A percentile compares a stretch with the other conserved stretches of the same genome.
These are phyloP conservation scores for Axis porcinus DNA, from an alignment of 2,113 vertebrate genomes.

Conservation along the genomic window DNA sequence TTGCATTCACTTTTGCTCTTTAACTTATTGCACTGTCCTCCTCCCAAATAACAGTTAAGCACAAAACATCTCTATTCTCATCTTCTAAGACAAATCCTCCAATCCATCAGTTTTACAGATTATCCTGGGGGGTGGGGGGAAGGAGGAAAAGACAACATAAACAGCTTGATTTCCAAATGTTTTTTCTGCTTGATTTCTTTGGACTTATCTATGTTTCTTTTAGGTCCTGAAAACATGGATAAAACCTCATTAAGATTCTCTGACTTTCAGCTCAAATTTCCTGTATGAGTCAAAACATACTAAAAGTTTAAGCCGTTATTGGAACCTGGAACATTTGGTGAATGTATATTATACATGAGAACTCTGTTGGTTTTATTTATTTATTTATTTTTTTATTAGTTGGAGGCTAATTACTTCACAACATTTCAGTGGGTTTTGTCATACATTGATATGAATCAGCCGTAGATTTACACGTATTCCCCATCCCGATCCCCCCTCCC, in stretches of 20 bases:
- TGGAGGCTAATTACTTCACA: too few relatives aligned
- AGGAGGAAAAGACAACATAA: not conserved
- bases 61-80: not conserved
- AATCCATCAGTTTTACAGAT: not conserved
- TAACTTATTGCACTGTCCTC: not conserved
- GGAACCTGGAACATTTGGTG: conserved; percentile 8
- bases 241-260: conserved; percentile 47
- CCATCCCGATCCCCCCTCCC: too few relatives aligned
- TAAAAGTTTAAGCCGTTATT: conserved; percentile 48
- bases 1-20: not conserved
- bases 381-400: too few relatives aligned
- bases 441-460: too few relatives aligned
- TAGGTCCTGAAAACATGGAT: conserved; percentile 13
- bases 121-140: not conserved
- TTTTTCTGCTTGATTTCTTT: conserved; percentile 53
- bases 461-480: too few relatives aligned
- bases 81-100: not conserved
- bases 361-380: not conserved
- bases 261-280: conserved; percentile 59
- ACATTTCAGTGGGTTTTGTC: too few relatives aligned
- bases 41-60: too few relatives aligned
- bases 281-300: conserved; percentile 42
- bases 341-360: not conserved
- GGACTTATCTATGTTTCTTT: conserved; percentile 40
- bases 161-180: not conserved